Conservation (phyloP, 2,888 invertebrate species). For the Omphaloscelis lunosa region DNA sequence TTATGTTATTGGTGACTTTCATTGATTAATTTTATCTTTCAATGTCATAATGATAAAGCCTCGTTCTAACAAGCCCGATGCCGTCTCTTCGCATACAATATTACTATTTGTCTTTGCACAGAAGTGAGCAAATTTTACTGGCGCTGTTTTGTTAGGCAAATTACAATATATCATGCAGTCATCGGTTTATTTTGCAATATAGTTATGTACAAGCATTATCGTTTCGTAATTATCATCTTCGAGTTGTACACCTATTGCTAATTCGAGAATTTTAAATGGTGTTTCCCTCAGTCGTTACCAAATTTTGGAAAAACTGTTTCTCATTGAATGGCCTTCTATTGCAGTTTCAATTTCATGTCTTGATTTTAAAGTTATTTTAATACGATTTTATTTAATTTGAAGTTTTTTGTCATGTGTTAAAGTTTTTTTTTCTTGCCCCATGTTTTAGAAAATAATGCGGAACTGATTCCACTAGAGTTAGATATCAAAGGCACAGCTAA, state of each 20-base stretch:
- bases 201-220: conserved; percentile 23
- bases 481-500: conserved; percentile 29
- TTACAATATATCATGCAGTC: conserved; percentile 38
- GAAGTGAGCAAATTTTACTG: conserved; percentile 46
- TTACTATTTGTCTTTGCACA: conserved; percentile 49
- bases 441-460: conserved; percentile 26
- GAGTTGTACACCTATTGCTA: conserved; percentile 3
- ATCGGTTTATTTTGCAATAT: conserved; percentile 34
- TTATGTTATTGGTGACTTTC: conserved; percentile 70
- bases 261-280: background rate
- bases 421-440: conserved; percentile 4
- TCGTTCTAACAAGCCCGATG: conserved; percentile 52
- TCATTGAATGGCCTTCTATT: background rate
- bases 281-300: background rate
- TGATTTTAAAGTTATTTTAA: background rate
- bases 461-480: conserved; percentile 21
- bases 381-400: background rate
- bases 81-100: conserved; percentile 57
- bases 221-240: conserved; percentile 28
- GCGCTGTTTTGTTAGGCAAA: conserved; percentile 34
- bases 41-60: conserved; percentile 78
- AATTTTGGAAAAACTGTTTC: background rate
- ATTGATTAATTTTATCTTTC: conserved; percentile 80
- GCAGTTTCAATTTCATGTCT: background rate
- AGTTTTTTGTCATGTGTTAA: background rate